Percentiles rank a stretch among this genome's conserved stretches.
Evolutionary conservation across 2,797 vertebrate genomes (phyloP).

Genomic region (Galaxias olidus): DNA sequence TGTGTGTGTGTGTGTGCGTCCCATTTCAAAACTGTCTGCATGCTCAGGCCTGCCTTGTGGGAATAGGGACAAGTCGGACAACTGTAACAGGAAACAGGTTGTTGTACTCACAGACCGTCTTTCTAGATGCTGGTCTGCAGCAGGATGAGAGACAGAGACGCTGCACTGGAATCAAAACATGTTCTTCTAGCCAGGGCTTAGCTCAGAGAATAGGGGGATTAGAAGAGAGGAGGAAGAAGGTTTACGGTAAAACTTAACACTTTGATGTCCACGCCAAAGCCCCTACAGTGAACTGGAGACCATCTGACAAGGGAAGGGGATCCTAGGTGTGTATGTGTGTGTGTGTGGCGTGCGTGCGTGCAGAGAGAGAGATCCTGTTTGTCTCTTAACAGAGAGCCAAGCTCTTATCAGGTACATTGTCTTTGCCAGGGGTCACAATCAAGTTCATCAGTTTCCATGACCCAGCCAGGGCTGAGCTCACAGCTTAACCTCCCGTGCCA

Average conservation of each 20-base stretch:
- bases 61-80: slow-evolving; percentile 48
- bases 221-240: slow-evolving; percentile 1
- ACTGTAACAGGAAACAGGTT: slow-evolving; percentile 47
- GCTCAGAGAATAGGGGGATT: not conserved
- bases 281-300: not conserved
- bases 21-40: slow-evolving; percentile 30
- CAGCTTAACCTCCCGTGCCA: slow-evolving; percentile 15
- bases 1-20: slow-evolving; percentile 27
- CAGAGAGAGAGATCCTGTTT: slow-evolving; percentile 21
- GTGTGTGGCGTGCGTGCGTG: not conserved
- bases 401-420: slow-evolving; percentile 51
- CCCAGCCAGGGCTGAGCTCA: slow-evolving; percentile 41
- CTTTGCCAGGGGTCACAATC: slow-evolving; percentile 42
- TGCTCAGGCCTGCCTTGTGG: slow-evolving; percentile 36
- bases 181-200: slow-evolving; percentile 1
- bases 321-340: not conserved
- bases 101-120: slow-evolving; percentile 34
- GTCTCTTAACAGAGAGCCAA: slow-evolving; percentile 7
- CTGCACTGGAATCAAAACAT: not conserved
- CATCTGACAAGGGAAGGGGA: not conserved
- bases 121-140: slow-evolving; percentile 24
- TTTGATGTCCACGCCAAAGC: slow-evolving; percentile 11
- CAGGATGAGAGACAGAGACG: not conserved
- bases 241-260: not conserved
- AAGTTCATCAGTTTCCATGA: slow-evolving; percentile 64